These are phyloP conservation scores for Crypturellus tataupa DNA, from an alignment of 2,797 vertebrate genomes.

Conservation along the genomic window DNA sequence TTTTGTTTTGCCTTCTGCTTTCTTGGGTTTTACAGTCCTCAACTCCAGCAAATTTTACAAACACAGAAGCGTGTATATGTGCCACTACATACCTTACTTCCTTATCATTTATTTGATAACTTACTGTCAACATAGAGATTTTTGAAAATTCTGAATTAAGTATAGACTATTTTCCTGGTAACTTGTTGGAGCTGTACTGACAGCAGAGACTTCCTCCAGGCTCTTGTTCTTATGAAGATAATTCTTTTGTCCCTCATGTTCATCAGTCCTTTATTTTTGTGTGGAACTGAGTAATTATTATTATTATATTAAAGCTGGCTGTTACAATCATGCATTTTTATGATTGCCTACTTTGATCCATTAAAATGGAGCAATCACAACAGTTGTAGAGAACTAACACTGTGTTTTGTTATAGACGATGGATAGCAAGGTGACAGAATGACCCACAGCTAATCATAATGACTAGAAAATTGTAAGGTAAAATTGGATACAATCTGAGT, in stretches of 20 bases:
- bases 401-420: background rate
- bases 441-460: background rate
- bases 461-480: background rate
- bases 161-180: background rate
- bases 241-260: background rate
- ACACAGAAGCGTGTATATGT: rapidly evolving
- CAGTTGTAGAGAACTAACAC: background rate
- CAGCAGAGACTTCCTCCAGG: background rate
- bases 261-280: background rate
- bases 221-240: background rate
- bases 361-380: background rate
- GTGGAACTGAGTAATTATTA: background rate
- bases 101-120: background rate
- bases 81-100: background rate
- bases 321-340: background rate
- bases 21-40: background rate
- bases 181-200: background rate
- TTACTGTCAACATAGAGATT: background rate
- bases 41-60: background rate
- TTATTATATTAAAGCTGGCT: background rate
- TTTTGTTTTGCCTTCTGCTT: background rate
- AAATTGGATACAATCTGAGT: background rate
- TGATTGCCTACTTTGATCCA: background rate
- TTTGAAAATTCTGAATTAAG: background rate
- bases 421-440: background rate